These are phyloP conservation scores for Sigmodon hispidus DNA, from an alignment of 2,113 vertebrate genomes.

Conservation along the genomic window DNA sequence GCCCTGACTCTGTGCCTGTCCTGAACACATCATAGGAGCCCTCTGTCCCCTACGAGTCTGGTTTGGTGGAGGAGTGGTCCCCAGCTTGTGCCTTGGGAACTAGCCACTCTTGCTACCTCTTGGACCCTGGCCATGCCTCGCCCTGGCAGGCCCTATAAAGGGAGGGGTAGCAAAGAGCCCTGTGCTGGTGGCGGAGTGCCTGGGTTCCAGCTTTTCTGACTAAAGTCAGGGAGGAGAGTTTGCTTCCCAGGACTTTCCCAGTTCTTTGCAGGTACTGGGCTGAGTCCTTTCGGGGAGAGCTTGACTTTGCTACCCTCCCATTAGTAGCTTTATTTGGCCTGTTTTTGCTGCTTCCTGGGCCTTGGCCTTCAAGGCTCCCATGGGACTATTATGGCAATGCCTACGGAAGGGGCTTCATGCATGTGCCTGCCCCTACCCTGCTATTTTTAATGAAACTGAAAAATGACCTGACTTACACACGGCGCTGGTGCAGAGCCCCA, in stretches of 20 bases:
- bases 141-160: conserved; percentile 1
- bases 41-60: background rate
- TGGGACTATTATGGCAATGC: conserved; percentile 32
- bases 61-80: background rate
- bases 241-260: background rate
- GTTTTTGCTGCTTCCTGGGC: conserved; percentile 58
- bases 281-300: background rate
- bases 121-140: background rate
- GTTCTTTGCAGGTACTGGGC: background rate
- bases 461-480: conserved; percentile 3
- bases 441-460: conserved; percentile 32
- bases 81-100: conserved; percentile 8
- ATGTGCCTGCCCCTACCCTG: conserved; percentile 57
- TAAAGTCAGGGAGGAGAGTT: background rate
- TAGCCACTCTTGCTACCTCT: background rate
- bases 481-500: background rate
- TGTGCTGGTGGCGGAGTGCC: background rate
- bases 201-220: conserved; percentile 28
- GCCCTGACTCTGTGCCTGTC: background rate
- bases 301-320: conserved; percentile 4
- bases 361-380: background rate
- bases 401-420: conserved; percentile 53
- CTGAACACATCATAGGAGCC: conserved; percentile 19
- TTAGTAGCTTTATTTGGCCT: conserved; percentile 64
- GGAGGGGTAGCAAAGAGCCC: background rate